Base-by-base conservation (phyloP, 92 coral and sea anemone genomes). In the Siderastrea siderea region DNA sequence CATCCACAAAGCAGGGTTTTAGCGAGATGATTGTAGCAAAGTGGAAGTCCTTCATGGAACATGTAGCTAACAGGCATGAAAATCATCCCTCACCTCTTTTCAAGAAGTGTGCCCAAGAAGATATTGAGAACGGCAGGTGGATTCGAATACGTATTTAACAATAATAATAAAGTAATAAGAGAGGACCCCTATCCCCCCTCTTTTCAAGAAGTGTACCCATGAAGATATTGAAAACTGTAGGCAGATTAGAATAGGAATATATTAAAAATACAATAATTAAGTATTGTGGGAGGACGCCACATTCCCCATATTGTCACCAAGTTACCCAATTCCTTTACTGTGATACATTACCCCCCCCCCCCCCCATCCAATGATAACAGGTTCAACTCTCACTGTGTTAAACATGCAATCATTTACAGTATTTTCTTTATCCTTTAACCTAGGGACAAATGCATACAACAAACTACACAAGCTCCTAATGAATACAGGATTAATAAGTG, bases 1-100 rank as follows among this genome's bases (percentile, higher is more conserved):
- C 82, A 15, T 84, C 93, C 46, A 90, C 90, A 47, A 84, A 90
- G 45, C 19, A 78, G 74, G 90, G 86, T 0, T 90, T 84, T 71
- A 54, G 73, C 26, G 66, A 78, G 46, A 50, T 90, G 71, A 90
- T 84, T 12, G 1, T 67, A 3, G 93, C 93, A 3, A 90, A 90
- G 62, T 84, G 90, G 93, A 69, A 70, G 17, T 84, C 90, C 4
- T 85, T 84, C 68, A 84, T 84, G 59, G 54, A 67, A 46, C 93
- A 90, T 84, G 69, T 90, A 2, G 64, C 82, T 15, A 90, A 84
- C 86, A 84, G 63, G 49, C 93, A 90, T 71, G 80, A 46, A 7
- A 55, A 84, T 9, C 89, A 84, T 71, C 79, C 75, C 0, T 19
- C 55, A 49, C 55, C 69, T 13, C 82, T 88, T 12, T 82, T 49